Evolutionary conservation across 2,888 invertebrate species (phyloP).

Genomic region (Megamerina dolium): DNA sequence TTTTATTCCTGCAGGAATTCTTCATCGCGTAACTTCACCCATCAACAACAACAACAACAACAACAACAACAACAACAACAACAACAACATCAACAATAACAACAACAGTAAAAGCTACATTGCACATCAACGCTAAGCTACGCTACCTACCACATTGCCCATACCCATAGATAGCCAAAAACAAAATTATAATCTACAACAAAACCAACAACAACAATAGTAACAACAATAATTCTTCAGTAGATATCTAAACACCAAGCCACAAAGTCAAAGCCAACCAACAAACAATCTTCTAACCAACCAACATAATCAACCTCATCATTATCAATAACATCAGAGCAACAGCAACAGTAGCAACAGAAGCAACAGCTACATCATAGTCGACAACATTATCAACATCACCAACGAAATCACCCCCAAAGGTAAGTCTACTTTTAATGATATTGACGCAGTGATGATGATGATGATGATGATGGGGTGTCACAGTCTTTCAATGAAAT

Average conservation of each 20-base stretch:
- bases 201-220: background rate
- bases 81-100: too few relatives aligned
- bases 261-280: too few relatives aligned
- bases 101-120: too few relatives aligned
- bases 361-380: constrained; percentile 1
- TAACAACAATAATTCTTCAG: background rate
- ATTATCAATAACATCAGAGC: constrained; percentile 1
- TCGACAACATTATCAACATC: constrained; percentile 4
- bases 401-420: constrained; percentile 6
- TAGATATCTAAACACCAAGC: background rate
- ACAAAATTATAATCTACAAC: constrained; percentile 3
- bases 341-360: constrained; percentile 14
- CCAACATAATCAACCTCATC: too few relatives aligned
- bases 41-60: constrained; percentile 15
- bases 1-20: constrained; percentile 35
- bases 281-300: too few relatives aligned
- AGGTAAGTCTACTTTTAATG: constrained; percentile 4
- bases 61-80: constrained; percentile 20
- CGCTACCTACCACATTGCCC: too few relatives aligned
- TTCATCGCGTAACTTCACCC: constrained; percentile 32
- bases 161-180: too few relatives aligned
- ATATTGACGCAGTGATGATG: background rate
- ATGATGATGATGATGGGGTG: too few relatives aligned
- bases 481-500: too few relatives aligned
- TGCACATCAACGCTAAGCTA: too few relatives aligned